Evolutionary conservation across 2,797 vertebrate genomes (phyloP), one percentile per base, ranked within the genome.

Genomic region (Arremon aurantiirostris): DNA sequence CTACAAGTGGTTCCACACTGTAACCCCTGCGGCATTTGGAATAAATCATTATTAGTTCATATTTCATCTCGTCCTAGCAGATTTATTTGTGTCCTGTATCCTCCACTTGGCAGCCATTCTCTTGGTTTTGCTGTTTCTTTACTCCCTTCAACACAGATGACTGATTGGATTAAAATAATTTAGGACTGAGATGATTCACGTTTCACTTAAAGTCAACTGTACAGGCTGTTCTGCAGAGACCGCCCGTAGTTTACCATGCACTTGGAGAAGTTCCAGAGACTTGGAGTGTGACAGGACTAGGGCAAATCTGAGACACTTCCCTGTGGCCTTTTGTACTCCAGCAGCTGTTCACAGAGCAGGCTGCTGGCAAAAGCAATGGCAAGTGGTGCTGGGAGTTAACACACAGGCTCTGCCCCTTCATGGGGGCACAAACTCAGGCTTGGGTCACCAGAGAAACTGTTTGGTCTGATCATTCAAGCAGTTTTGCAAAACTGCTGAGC

Each of bases 41-140:
- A 97, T 96, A 96, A 95, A 97, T 93, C 87, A 83, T 94, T 95
- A 94, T 92, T 96, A 95, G 89, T 86, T 94, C 87, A 35, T 69
- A 96, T 93, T 93, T 93, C 89, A 93, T 24, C 56, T 88, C 79
- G 86, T 89, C 55, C 89, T 86, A 88, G 87, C 91, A 95, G 95
- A 79, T 96, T 94, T 96, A 96, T 96, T 94, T 94, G 89, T 77
- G 82, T 94, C 72, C 77, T 72, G 52, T 79, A 90, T 88, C 52
- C 72, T 83, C 66, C 63, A 44, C 73, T 92, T 96, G 91, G 94
- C 91, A 96, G 89, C n/a, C 94, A 60, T 86, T 94, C 89, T 86
- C 93, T 84, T 80, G 8, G 34, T 76, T 95, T 94, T 82, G 59
- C 93, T 88, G 77, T 83, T 76, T 96, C 84, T 92, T 94, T 91